Conservation (phyloP, 1,140 invertebrate species). For the Drosophila bipectinata region DNA sequence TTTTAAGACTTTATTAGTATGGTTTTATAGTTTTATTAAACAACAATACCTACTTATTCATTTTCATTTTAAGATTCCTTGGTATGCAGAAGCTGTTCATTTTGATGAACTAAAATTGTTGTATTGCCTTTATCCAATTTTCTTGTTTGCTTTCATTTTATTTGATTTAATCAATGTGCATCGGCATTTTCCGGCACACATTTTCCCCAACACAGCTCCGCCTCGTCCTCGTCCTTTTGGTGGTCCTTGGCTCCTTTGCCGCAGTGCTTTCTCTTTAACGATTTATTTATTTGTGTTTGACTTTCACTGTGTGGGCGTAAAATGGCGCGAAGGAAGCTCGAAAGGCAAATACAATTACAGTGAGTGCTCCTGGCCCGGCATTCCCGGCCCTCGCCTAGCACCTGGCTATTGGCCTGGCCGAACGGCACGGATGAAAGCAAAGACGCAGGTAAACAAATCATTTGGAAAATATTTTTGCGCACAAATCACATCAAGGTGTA, state of each 20-base stretch:
- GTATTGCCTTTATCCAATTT: conserved; percentile 69
- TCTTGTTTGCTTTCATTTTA: conserved; percentile 63
- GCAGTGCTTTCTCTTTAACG: conserved; percentile 50
- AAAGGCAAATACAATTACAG: conserved; percentile 77
- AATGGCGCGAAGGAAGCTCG: conserved; percentile 67
- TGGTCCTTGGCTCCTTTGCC: conserved; percentile 11
- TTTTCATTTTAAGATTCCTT: neutral
- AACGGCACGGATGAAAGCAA: conserved; percentile 71
- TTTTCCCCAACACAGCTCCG: conserved; percentile 6
- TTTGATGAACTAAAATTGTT: conserved; percentile 27
- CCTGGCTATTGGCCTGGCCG: conserved; percentile 23
- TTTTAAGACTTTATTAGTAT: too few relatives aligned
- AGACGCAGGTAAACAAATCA: conserved; percentile 78
- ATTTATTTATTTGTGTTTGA: conserved; percentile 77
- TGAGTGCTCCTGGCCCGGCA: conserved; percentile 65
- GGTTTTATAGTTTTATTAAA: neutral
- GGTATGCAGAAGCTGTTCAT: conserved; percentile 23
- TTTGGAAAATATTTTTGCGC: conserved; percentile 76
- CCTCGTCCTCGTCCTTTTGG: neutral
- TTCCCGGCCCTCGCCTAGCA: neutral
- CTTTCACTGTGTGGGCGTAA: conserved; percentile 65
- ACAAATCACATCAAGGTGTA: conserved; percentile 77
- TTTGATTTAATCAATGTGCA: conserved; percentile 75
- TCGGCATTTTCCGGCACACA: conserved; percentile 41
- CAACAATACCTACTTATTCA: neutral